phyloP scores from a whole-genome alignment of 2,888 invertebrate species.

The Leuctra nigra region DNA sequence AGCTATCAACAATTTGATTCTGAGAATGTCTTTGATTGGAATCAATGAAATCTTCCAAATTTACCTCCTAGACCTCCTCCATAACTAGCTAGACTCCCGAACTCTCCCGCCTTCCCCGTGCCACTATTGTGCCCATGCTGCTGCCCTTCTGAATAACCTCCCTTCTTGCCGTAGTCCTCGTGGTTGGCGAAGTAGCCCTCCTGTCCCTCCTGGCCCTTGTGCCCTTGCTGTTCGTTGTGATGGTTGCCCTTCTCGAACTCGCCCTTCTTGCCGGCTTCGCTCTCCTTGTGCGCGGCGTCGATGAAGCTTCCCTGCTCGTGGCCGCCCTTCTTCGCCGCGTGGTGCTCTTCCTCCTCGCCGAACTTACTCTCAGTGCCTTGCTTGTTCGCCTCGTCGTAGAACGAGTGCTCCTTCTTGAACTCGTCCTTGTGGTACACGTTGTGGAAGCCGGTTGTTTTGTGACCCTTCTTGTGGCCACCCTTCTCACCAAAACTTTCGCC shows the following conservation, averaged over 20 bases:
- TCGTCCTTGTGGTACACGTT: constrained; percentile 70
- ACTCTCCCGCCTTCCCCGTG: constrained; percentile 28
- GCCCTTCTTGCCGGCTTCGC: constrained; percentile 50
- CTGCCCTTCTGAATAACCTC: constrained; percentile 44
- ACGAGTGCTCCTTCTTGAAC: constrained; percentile 68
- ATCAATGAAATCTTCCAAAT: background rate
- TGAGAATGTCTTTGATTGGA: no score
- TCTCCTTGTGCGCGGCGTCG: constrained; percentile 47
- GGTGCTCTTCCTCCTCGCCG: constrained; percentile 49
- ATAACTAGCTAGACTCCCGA: constrained; percentile 1
- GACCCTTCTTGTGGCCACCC: constrained; percentile 59
- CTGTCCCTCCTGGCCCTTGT: constrained; percentile 50
- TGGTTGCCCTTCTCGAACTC: constrained; percentile 50
- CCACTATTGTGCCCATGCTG: constrained; percentile 43
- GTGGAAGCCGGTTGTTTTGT: constrained; percentile 63
- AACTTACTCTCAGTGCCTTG: constrained; percentile 60
- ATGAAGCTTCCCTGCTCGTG: constrained; percentile 50
- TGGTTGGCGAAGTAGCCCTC: constrained; percentile 49
- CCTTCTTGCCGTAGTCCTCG: constrained; percentile 49
- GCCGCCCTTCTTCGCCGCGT: constrained; percentile 49
- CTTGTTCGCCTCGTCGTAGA: constrained; percentile 64
- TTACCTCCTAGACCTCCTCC: background rate
- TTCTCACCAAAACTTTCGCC: constrained; percentile 53
- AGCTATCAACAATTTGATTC: no score
- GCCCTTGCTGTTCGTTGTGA: constrained; percentile 48